A percentile compares a stretch with the other conserved stretches of the same genome.
These are phyloP conservation scores for Onychorhynchus coronatus DNA, from an alignment of 2,113 vertebrate species.

Conservation along the genomic window DNA sequence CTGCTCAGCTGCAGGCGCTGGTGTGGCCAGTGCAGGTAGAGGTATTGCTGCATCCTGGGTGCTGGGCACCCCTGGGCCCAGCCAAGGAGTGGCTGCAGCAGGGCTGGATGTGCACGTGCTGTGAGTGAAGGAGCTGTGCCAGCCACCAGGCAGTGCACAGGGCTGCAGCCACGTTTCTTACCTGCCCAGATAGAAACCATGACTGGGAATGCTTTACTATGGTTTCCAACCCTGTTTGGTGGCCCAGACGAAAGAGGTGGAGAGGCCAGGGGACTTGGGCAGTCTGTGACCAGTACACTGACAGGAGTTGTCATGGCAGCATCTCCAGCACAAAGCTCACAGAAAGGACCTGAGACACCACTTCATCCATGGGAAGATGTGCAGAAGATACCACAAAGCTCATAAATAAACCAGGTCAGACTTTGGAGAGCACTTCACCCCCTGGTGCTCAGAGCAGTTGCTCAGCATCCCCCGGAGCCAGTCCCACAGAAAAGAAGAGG, in stretches of 20 bases:
- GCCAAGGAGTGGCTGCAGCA: background rate
- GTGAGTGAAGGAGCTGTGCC: background rate
- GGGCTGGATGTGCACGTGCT: background rate
- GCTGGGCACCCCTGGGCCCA: no score
- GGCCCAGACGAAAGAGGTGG: background rate
- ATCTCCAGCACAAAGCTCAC: background rate
- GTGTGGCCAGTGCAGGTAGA: background rate
- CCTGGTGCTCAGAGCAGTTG: background rate
- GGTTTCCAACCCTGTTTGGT: background rate
- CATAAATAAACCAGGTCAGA: background rate
- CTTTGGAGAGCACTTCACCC: background rate
- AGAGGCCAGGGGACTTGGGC: background rate
- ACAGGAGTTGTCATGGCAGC: accelerated
- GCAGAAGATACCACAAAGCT: background rate
- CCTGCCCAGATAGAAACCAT: background rate
- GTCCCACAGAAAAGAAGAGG: background rate
- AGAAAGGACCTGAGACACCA: background rate
- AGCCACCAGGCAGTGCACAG: background rate
- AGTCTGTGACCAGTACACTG: background rate
- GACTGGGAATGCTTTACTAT: background rate
- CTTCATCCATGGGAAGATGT: background rate
- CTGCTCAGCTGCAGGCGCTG: background rate
- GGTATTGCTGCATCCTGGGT: background rate
- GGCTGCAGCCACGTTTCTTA: accelerated
- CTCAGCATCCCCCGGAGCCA: background rate